Conservation (phyloP, 2,113 vertebrate species). For the Channa argus region DNA sequence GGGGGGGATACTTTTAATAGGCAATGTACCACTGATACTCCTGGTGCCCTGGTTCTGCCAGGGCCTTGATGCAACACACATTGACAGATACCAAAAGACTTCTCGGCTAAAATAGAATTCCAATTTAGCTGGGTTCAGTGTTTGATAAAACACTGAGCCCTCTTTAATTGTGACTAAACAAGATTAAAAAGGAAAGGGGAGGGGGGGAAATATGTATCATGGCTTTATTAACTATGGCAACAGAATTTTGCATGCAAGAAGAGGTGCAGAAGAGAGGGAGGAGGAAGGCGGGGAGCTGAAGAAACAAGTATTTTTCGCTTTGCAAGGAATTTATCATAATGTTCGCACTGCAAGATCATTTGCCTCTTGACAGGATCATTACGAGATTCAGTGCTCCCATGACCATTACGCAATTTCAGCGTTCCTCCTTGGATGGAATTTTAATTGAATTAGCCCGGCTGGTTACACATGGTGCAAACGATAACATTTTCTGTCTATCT, state of each 20-base stretch:
- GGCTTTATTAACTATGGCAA: conserved; percentile 73
- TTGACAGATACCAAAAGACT: conserved; percentile 62
- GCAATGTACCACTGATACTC: conserved; percentile 27
- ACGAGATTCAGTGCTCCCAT: conserved; percentile 80
- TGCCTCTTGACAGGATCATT: conserved; percentile 83
- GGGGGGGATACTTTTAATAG: too few species aligned
- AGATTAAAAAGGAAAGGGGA: conserved; percentile 55
- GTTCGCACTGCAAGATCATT: conserved; percentile 74
- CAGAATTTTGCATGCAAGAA: conserved; percentile 59
- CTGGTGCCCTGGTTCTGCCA: conserved; percentile 34
- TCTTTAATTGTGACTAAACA: conserved; percentile 61
- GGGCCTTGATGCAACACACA: conserved; percentile 49
- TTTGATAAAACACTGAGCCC: conserved; percentile 62
- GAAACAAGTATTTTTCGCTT: conserved; percentile 65
- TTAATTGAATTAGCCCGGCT: conserved; percentile 83
- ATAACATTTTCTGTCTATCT: conserved; percentile 82
- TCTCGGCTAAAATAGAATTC: conserved; percentile 66
- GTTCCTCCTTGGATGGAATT: conserved; percentile 79
- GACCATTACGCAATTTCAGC: conserved; percentile 81
- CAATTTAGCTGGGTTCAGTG: conserved; percentile 62
- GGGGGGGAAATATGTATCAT: conserved; percentile 62
- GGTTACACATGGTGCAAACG: conserved; percentile 80
- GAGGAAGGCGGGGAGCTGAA: background rate
- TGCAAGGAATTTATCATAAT: conserved; percentile 78
- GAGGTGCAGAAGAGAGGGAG: conserved; percentile 19